These are phyloP conservation scores for Salminus brasiliensis DNA, from an alignment of 2,113 vertebrate genomes.

Conservation along the genomic window DNA sequence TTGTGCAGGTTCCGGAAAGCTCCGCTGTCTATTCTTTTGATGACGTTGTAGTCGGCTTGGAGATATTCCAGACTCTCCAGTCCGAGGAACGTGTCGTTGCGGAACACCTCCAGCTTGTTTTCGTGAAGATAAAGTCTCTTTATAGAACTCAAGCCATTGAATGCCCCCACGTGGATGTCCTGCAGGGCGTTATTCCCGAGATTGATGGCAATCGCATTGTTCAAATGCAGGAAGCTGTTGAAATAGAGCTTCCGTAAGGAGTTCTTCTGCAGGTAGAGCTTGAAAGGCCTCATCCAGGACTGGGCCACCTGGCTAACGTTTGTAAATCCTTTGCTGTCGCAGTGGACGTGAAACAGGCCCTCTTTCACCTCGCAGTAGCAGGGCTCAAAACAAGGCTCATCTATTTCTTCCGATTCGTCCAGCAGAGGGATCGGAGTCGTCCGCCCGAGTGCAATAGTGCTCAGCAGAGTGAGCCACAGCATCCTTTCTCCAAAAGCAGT, in stretches of 20 bases:
- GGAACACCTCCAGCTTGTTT: slow-evolving; percentile 97
- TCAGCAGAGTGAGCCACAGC: slow-evolving; percentile 94
- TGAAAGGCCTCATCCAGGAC: slow-evolving; percentile 96
- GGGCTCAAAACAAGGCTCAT: slow-evolving; percentile 95
- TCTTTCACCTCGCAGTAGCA: slow-evolving; percentile 99
- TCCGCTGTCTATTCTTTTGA: slow-evolving; percentile 95
- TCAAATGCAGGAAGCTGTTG: slow-evolving; percentile 96
- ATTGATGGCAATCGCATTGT: slow-evolving; percentile 97
- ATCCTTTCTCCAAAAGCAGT: slow-evolving; percentile 85
- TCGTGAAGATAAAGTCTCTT: slow-evolving; percentile 95
- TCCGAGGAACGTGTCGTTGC: slow-evolving; percentile 95
- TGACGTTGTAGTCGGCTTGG: slow-evolving; percentile 98
- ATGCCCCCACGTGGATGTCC: slow-evolving; percentile 96
- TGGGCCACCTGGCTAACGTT: slow-evolving; percentile 97
- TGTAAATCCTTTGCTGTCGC: slow-evolving; percentile 97
- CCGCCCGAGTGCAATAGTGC: slow-evolving; percentile 90
- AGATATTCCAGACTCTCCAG: slow-evolving; percentile 94
- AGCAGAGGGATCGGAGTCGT: slow-evolving; percentile 94
- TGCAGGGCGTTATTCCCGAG: slow-evolving; percentile 98
- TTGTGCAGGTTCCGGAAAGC: slow-evolving; percentile 94
- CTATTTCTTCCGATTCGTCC: slow-evolving; percentile 95
- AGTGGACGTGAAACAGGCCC: slow-evolving; percentile 97
- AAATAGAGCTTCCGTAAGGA: slow-evolving; percentile 96
- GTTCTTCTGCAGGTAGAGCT: slow-evolving; percentile 98
- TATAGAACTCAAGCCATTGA: slow-evolving; percentile 90